Conservation (phyloP, 2,888 invertebrate genomes). For the Amphipoea lucens region DNA sequence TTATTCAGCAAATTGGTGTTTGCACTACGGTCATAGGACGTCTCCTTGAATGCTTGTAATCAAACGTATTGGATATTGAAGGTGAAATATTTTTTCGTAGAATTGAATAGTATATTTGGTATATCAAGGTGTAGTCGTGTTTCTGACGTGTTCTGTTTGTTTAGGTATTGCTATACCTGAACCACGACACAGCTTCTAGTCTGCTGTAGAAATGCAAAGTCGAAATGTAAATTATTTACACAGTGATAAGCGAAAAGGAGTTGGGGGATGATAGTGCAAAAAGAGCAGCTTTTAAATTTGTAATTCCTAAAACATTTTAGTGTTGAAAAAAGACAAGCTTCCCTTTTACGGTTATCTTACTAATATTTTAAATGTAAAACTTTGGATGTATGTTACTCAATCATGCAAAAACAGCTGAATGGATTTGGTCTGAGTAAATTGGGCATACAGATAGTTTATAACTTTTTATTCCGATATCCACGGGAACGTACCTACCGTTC, state of each 20-base stretch:
- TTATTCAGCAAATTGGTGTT: slow-evolving; percentile 87
- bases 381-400: not conserved
- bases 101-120: slow-evolving; percentile 33
- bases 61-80: slow-evolving; percentile 71
- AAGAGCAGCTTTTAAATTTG: not conserved
- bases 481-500: too few relatives aligned
- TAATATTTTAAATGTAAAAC: not conserved
- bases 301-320: not conserved
- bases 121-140: not conserved
- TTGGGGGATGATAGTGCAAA: not conserved
- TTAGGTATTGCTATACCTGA: not conserved
- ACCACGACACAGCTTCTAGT: not conserved
- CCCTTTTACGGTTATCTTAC: not conserved
- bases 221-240: slow-evolving; percentile 4
- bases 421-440: not conserved
- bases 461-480: not conserved
- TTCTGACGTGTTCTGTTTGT: slow-evolving; percentile 10
- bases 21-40: slow-evolving; percentile 72
- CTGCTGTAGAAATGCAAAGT: not conserved
- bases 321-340: not conserved
- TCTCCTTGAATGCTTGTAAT: slow-evolving; percentile 75
- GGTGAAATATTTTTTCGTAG: slow-evolving; percentile 52
- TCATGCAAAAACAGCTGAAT: not conserved
- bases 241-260: not conserved
- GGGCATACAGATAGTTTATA: not conserved